Conservation (phyloP, 2,113 vertebrate genomes). For the mouse (Mus musculus) region DNA sequence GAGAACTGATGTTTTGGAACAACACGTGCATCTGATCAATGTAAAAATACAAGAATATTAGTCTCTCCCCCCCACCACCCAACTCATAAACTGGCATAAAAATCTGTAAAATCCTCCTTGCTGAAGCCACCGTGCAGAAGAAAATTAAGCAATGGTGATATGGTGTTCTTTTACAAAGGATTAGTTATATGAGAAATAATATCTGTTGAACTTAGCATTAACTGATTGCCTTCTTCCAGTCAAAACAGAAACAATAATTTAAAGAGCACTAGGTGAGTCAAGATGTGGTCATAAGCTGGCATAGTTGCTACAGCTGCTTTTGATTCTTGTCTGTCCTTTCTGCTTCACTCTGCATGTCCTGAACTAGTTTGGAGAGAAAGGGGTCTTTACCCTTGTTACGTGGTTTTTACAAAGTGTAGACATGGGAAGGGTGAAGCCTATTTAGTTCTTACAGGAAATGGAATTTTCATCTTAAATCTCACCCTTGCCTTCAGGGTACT, state of each 20-base stretch:
- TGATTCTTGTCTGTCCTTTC: too few species aligned
- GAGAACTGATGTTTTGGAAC: slow-evolving; percentile 1
- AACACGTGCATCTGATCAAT: slow-evolving; percentile 62
- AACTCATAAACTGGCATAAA: slow-evolving; percentile 10
- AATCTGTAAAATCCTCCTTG: slow-evolving; percentile 50
- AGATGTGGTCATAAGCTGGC: background rate
- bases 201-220: slow-evolving; percentile 32
- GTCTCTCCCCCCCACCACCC: background rate
- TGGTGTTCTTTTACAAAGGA: background rate
- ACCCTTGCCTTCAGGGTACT: background rate
- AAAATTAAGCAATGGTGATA: slow-evolving; percentile 69
- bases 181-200: slow-evolving; percentile 7
- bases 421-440: background rate
- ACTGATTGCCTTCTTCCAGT: background rate
- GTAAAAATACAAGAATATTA: slow-evolving; percentile 60
- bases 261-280: background rate
- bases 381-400: background rate
- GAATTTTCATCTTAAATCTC: background rate
- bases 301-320: background rate
- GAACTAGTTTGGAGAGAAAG: background rate
- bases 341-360: background rate
- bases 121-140: slow-evolving; percentile 32
- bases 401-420: background rate
- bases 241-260: slow-evolving; percentile 32
- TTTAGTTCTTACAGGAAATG: background rate